These are phyloP conservation scores for Andrena marginata DNA, from an alignment of 2,888 invertebrate species.

Conservation along the genomic window DNA sequence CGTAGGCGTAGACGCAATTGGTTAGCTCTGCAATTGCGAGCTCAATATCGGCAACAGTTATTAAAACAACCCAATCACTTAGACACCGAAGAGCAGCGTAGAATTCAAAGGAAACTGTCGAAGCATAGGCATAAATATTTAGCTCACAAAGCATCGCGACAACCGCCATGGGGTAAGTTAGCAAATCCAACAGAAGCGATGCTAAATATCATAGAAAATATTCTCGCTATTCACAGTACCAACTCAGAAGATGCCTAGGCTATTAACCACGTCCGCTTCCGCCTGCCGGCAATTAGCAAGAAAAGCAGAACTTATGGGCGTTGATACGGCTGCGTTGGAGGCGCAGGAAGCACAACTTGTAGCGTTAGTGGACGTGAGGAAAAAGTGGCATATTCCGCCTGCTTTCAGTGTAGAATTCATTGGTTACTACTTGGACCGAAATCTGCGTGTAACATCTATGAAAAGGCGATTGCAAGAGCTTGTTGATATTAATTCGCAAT, in stretches of 20 bases:
- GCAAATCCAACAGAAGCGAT: not conserved
- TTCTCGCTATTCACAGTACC: slow-evolving; percentile 88
- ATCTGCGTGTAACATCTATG: slow-evolving; percentile 92
- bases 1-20: slow-evolving; percentile 93
- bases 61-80: slow-evolving; percentile 88
- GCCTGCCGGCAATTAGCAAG: slow-evolving; percentile 92
- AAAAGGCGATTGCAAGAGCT: slow-evolving; percentile 92
- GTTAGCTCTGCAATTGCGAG: slow-evolving; percentile 93
- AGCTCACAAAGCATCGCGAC: slow-evolving; percentile 90
- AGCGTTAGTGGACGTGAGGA: slow-evolving; percentile 93
- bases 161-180: slow-evolving; percentile 93
- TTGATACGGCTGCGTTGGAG: slow-evolving; percentile 93
- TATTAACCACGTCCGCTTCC: slow-evolving; percentile 95
- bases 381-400: slow-evolving; percentile 97
- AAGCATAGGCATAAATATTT: slow-evolving; percentile 94
- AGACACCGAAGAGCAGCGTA: slow-evolving; percentile 89
- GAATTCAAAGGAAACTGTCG: slow-evolving; percentile 92
- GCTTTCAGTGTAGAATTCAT: slow-evolving; percentile 98
- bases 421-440: slow-evolving; percentile 96
- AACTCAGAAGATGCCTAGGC: slow-evolving; percentile 96
- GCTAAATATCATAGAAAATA: slow-evolving; percentile 6
- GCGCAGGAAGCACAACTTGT: slow-evolving; percentile 93
- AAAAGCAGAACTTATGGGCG: slow-evolving; percentile 96
- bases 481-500: slow-evolving; percentile 90
- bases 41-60: slow-evolving; percentile 88